These are phyloP conservation scores for Acromyrmex heyeri DNA, from an alignment of 1,140 invertebrate species.

Conservation along the genomic window DNA sequence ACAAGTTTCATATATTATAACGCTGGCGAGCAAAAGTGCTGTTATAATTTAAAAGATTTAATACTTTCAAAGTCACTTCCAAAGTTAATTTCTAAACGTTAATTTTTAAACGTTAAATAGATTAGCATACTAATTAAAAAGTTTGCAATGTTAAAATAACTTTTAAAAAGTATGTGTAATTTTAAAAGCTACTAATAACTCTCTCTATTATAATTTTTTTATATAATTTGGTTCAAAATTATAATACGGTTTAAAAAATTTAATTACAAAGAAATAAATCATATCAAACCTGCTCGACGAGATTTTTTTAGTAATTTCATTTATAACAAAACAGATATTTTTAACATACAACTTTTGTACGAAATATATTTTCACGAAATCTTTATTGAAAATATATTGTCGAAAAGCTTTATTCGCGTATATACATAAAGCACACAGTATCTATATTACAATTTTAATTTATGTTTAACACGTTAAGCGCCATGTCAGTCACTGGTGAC, in stretches of 20 bases:
- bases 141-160: not conserved
- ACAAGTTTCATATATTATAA: slow-evolving; percentile 29
- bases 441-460: not conserved
- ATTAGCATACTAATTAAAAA: slow-evolving; percentile 21
- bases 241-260: not conserved
- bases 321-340: not conserved
- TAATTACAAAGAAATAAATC: not conserved
- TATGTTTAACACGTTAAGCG: not conserved
- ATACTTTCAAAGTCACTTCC: not conserved
- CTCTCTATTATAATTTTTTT: not conserved
- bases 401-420: not conserved
- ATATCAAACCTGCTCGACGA: not conserved
- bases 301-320: not conserved
- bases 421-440: not conserved
- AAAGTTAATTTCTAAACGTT: slow-evolving; percentile 21
- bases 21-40: not conserved
- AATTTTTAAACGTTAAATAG: slow-evolving; percentile 32
- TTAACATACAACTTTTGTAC: not conserved
- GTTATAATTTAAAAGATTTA: slow-evolving; percentile 10
- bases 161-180: not conserved
- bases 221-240: not conserved
- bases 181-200: not conserved
- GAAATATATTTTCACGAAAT: slow-evolving; percentile 6
- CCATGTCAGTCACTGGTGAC: too few species aligned
- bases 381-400: not conserved